Base-by-base conservation (phyloP, 2,888 invertebrate species). In the Rhagophthalmus giganteus region DNA sequence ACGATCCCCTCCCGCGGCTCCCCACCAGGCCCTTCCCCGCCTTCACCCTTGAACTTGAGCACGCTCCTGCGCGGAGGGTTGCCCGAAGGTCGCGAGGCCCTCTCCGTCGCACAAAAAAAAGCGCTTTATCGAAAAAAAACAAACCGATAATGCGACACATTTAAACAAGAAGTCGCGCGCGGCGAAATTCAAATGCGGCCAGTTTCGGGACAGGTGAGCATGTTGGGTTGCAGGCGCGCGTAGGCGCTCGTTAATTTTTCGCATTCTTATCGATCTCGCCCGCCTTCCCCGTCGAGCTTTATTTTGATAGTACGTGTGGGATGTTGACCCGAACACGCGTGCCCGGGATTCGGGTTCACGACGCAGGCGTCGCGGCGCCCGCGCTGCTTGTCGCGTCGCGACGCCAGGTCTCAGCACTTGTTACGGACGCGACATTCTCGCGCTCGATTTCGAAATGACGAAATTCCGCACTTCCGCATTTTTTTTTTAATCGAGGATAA, bases 1-100 rank as follows among this genome's bases (percentile, higher is more conserved):
- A 78, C 80, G 79, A 79, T 79, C 78, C 77, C 78, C 80, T 73
- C 75, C 71, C 80, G 78, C 75, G 74, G 75, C 76, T 75, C 76
- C 76, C 77, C 76, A 76, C 77, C 76, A 74, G 61, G 39, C 51
- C 60, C 62, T 60, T 70, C 73, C 72, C 72, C 73, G 70, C 71
- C 69, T 68, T 64, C 71, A 73, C 74, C 74, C 76, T 75, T 75
- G 75, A 74, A 75, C 75, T 76, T 75, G 73, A 69, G 65, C 63
- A 54, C 61, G 60, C 60, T 58, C 56, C 60, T 60, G 65, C 65
- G 58, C 50, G 47, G 38, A 53, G 50, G 55, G 55, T 49, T 52
- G 44, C 47, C 53, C 48, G 54, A 59, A 60, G 59, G 60, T 60
- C 59, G 59, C 12, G 16, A 32, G 15, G 16, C 24, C 37, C 9